Conservation (phyloP, 2,797 vertebrate genomes). For the Decapterus maruadsi region DNA sequence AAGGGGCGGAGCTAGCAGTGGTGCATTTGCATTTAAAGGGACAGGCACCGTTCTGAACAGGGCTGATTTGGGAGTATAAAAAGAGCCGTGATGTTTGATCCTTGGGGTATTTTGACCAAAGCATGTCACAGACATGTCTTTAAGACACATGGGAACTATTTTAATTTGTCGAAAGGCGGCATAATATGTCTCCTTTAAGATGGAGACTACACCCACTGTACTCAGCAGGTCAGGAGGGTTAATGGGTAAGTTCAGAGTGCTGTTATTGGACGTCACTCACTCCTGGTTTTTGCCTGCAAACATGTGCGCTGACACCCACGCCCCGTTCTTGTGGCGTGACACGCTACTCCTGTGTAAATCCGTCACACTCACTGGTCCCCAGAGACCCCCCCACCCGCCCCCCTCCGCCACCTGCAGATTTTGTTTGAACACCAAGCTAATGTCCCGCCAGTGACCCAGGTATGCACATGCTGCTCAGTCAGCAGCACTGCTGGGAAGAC, state of each 20-base stretch:
- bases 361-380: slow-evolving; percentile 30
- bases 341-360: slow-evolving; percentile 59
- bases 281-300: slow-evolving; percentile 20
- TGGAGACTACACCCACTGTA: slow-evolving; percentile 27
- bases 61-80: no score
- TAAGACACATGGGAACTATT: no score
- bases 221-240: slow-evolving; percentile 44
- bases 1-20: no score
- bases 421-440: slow-evolving; percentile 44
- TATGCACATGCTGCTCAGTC: slow-evolving; percentile 35
- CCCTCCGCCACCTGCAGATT: background rate
- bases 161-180: no score
- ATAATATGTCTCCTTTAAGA: background rate
- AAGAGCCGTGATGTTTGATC: no score
- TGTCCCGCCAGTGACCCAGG: slow-evolving; percentile 39
- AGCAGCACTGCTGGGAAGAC: slow-evolving; percentile 32
- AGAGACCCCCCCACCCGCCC: background rate
- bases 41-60: no score
- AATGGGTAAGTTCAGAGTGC: slow-evolving; percentile 47
- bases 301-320: slow-evolving; percentile 29
- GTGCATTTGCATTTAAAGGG: no score
- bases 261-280: slow-evolving; percentile 52
- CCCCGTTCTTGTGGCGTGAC: slow-evolving; percentile 28
- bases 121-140: no score
- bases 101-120: no score